Evolutionary conservation across 2,888 invertebrate genomes (phyloP).

Genomic region (Parochlus steinenii): DNA sequence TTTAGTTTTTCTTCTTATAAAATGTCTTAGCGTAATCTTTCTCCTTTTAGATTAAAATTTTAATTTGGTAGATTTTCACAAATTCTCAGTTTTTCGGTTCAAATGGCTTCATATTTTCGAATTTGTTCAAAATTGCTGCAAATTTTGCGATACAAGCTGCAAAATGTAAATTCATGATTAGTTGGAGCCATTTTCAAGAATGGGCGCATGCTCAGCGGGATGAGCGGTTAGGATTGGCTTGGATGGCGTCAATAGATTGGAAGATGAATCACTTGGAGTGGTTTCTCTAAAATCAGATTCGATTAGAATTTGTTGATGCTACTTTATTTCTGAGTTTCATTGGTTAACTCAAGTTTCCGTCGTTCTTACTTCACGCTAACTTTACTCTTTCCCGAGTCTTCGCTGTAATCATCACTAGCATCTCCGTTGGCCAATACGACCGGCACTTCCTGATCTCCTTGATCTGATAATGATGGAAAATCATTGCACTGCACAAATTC

Average conservation of each 20-base stretch:
- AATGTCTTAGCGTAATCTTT: too few species aligned
- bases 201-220: neutral
- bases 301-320: too few species aligned
- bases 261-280: too few species aligned
- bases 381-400: too few species aligned
- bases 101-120: neutral
- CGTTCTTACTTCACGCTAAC: too few species aligned
- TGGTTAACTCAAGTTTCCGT: too few species aligned
- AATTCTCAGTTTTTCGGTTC: neutral
- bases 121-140: too few species aligned
- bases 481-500: conserved; percentile 7
- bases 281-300: too few species aligned
- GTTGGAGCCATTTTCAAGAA: neutral
- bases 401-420: neutral
- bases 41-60: too few species aligned
- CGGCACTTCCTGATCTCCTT: neutral
- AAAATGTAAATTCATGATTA: too few species aligned
- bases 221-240: neutral
- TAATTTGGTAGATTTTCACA: neutral
- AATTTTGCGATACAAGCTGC: too few species aligned
- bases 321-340: too few species aligned
- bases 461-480: conserved; percentile 2
- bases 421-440: conserved; percentile 1
- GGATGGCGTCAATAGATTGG: neutral
- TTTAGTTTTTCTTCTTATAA: neutral